Evolutionary conservation across 2,797 vertebrate species (phyloP), one percentile per base, ranked within the genome.

Genomic region (Oreonectes daqikongensis): DNA sequence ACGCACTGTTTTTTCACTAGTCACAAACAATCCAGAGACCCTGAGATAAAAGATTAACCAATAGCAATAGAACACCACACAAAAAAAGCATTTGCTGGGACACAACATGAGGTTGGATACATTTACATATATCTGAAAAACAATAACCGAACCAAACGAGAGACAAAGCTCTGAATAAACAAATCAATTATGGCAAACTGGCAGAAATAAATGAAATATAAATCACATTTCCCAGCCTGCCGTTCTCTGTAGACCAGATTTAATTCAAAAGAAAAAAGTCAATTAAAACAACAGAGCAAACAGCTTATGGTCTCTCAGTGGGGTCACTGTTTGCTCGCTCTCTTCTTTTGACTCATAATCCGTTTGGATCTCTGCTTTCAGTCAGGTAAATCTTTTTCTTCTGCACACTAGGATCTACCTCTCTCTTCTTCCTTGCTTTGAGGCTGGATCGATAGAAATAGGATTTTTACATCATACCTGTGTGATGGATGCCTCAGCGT

Each of bases 371-470:
- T 63, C 4, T 63, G 17, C 71, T 38, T 71, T 80, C 32, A n/a
- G 53, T 64, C 48, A 22, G 52, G 38, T 22, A 22, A 46, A 46
- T 20, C 20, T 42, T 77, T 72, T 22, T 2, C 32, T 50, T 63
- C 63, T 53, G 28, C 42, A 32, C 44, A 59, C 26, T 18, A 15
- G 14, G 14, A 32, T 60, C 57, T 11, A 61, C 46, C 74, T 68
- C 69, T 18, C 50, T 60, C 30, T 26, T 61, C 68, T 20, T n/a
- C 48, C 60, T 15, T 48, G 24, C 60, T 32, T 38, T 20, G 7
- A 77, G 53, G 64, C 15, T 9, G 10, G 73, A 76, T 79, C 72
- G 65, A 72, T 82, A 82, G 64, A 72, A 79, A 82, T 79, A 67
- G 55, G 72, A 82, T 79, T 79, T 80, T 70, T 55, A 79, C 57